Evolutionary conservation across 1,140 invertebrate species (phyloP).

Genomic region (Bradynema listronoti): DNA sequence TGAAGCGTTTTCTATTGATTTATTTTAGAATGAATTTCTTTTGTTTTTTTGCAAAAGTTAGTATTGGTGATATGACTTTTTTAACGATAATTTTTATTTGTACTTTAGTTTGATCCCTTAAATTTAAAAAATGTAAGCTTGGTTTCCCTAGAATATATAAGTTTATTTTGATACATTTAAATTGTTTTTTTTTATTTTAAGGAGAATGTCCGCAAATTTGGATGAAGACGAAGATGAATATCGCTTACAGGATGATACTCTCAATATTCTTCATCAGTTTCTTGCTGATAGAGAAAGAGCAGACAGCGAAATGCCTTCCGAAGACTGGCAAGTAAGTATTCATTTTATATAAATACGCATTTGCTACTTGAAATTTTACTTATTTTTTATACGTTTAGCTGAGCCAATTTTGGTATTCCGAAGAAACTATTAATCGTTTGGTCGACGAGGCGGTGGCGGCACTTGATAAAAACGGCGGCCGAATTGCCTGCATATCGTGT

Average conservation of each 20-base stretch:
- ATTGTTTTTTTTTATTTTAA: too few species aligned
- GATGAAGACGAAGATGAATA: slow-evolving; percentile 11
- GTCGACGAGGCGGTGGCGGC: slow-evolving; percentile 52
- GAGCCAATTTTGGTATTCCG: slow-evolving; percentile 91
- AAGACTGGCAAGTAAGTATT: slow-evolving; percentile 70
- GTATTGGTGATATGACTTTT: too few species aligned
- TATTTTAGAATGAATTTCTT: too few species aligned
- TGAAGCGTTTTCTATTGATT: too few species aligned
- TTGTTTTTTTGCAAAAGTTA: too few species aligned
- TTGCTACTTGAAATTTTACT: slow-evolving; percentile 29
- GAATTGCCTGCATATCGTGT: slow-evolving; percentile 77
- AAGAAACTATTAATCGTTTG: slow-evolving; percentile 68
- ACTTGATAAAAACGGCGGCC: not conserved
- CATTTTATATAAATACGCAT: slow-evolving; percentile 66
- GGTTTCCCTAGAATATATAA: too few species aligned
- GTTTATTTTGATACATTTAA: too few species aligned
- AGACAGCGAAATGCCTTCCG: slow-evolving; percentile 61
- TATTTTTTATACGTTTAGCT: slow-evolving; percentile 63
- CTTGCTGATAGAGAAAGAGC: slow-evolving; percentile 66
- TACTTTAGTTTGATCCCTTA: too few species aligned
- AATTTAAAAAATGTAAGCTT: too few species aligned
- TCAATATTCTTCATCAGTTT: slow-evolving; percentile 75
- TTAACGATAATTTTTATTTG: too few species aligned
- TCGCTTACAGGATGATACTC: slow-evolving; percentile 65
- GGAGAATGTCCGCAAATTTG: too few species aligned